A percentile compares a stretch with the other conserved stretches of the same genome.
phyloP scores from a whole-genome alignment of 2,888 invertebrate species.

The Apamea epomidion region DNA sequence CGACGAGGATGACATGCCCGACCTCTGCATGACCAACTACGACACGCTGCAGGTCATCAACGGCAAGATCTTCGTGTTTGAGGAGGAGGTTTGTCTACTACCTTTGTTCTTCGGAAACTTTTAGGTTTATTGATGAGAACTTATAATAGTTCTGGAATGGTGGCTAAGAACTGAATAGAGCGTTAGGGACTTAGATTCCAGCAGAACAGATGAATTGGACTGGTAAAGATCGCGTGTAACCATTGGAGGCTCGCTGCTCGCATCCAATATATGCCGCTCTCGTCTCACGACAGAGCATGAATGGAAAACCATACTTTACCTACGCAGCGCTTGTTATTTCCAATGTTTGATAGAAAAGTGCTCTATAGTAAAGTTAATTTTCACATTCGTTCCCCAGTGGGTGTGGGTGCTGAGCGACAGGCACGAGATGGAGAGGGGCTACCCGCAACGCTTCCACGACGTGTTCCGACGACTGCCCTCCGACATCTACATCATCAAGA shows the following conservation, averaged over 20 bases:
- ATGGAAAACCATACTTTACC: background rate
- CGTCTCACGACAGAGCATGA: background rate
- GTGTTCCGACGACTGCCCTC: constrained; percentile 91
- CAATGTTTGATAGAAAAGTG: background rate
- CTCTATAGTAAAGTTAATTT: background rate
- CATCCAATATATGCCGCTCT: background rate
- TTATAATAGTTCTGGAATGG: background rate
- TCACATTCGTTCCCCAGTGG: constrained; percentile 82
- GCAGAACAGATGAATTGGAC: background rate
- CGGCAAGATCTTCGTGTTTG: constrained; percentile 85
- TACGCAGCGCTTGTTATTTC: background rate
- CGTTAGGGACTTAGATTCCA: background rate
- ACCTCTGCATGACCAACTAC: constrained; percentile 92
- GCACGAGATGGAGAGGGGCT: constrained; percentile 77
- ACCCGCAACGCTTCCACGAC: constrained; percentile 87
- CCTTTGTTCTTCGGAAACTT: background rate
- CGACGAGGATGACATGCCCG: constrained; percentile 83
- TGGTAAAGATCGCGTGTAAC: background rate
- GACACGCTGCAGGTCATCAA: constrained; percentile 92
- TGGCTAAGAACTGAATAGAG: background rate
- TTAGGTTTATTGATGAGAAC: background rate
- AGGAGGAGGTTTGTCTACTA: constrained; percentile 82
- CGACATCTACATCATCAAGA: constrained; percentile 91
- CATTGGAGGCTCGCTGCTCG: background rate
- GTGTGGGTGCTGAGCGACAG: constrained; percentile 91